Percentiles rank a stretch among this genome's conserved stretches.
These are phyloP conservation scores for Leguminivora glycinivorella DNA, from an alignment of 1,140 invertebrate genomes.

Conservation along the genomic window DNA sequence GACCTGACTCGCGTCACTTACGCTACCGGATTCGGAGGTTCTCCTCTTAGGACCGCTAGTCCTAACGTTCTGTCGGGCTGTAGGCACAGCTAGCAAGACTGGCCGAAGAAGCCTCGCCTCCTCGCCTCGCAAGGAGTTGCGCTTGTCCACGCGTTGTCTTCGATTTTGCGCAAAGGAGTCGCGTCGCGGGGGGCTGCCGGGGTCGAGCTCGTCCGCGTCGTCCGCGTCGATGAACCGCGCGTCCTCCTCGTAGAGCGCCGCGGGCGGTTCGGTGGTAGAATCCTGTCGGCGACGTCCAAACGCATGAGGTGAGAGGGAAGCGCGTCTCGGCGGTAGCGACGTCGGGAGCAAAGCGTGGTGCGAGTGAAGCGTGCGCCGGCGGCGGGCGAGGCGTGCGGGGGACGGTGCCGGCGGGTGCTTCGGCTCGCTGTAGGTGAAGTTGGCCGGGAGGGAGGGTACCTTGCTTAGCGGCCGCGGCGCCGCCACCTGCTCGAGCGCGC, in stretches of 20 bases:
- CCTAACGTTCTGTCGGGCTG: slow-evolving; percentile 56
- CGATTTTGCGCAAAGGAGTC: slow-evolving; percentile 68
- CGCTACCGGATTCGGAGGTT: slow-evolving; percentile 56
- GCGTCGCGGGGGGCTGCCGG: slow-evolving; percentile 58
- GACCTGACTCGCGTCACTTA: slow-evolving; percentile 51
- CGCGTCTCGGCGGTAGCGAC: slow-evolving; percentile 59
- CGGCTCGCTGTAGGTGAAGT: slow-evolving; percentile 85
- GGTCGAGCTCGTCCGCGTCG: slow-evolving; percentile 69
- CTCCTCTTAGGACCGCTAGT: slow-evolving; percentile 52
- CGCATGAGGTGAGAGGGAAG: slow-evolving; percentile 69
- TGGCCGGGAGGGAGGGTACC: slow-evolving; percentile 84
- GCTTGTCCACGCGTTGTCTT: slow-evolving; percentile 64
- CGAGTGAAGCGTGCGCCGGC: slow-evolving; percentile 70
- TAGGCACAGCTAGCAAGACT: slow-evolving; percentile 61
- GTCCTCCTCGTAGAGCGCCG: slow-evolving; percentile 75
- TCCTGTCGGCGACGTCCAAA: slow-evolving; percentile 72
- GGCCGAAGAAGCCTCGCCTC: slow-evolving; percentile 66
- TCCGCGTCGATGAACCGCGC: slow-evolving; percentile 77
- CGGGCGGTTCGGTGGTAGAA: slow-evolving; percentile 64
- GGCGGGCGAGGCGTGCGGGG: slow-evolving; percentile 50
- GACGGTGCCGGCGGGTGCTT: slow-evolving; percentile 64
- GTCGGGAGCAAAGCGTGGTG: slow-evolving; percentile 68
- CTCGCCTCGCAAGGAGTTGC: slow-evolving; percentile 66
- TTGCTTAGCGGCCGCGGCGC: slow-evolving; percentile 69
- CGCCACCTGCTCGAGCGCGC: slow-evolving; percentile 55